Conservation (phyloP, 2,888 invertebrate genomes). For the Deilephila porcellus region DNA sequence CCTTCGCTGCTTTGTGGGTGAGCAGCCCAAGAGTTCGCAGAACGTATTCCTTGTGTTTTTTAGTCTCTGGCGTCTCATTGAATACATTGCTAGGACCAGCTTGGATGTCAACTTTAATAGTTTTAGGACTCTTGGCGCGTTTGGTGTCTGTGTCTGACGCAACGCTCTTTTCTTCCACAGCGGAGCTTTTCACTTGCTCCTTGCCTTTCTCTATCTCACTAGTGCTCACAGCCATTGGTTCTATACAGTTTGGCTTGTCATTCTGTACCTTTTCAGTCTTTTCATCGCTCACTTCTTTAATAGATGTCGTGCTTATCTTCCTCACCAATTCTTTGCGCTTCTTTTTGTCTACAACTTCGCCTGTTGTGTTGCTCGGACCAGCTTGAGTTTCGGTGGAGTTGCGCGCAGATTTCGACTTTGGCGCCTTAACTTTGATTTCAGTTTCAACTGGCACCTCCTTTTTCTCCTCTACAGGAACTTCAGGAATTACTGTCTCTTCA, state of each 20-base stretch:
- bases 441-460: constrained; percentile 42
- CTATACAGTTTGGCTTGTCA: constrained; percentile 35
- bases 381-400: constrained; percentile 64
- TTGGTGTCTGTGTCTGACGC: constrained; percentile 8
- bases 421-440: constrained; percentile 43
- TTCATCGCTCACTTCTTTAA: constrained; percentile 3
- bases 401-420: constrained; percentile 60
- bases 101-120: constrained; percentile 46
- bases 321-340: constrained; percentile 27
- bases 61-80: constrained; percentile 86
- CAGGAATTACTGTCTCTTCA: constrained; percentile 33
- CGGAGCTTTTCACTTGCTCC: neutral
- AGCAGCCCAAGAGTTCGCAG: constrained; percentile 90
- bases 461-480: constrained; percentile 40
- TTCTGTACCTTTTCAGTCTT: constrained; percentile 28
- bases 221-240: neutral
- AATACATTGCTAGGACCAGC: constrained; percentile 72
- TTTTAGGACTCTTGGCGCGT: constrained; percentile 37
- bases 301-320: constrained; percentile 19
- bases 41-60: constrained; percentile 89
- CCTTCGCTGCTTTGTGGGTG: constrained; percentile 90
- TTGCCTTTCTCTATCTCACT: constrained; percentile 23
- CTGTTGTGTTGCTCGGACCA: constrained; percentile 65
- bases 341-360: constrained; percentile 20
- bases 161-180: neutral